Conservation (phyloP, 2,888 invertebrate genomes). For the Sylvicola fuscatus region DNA sequence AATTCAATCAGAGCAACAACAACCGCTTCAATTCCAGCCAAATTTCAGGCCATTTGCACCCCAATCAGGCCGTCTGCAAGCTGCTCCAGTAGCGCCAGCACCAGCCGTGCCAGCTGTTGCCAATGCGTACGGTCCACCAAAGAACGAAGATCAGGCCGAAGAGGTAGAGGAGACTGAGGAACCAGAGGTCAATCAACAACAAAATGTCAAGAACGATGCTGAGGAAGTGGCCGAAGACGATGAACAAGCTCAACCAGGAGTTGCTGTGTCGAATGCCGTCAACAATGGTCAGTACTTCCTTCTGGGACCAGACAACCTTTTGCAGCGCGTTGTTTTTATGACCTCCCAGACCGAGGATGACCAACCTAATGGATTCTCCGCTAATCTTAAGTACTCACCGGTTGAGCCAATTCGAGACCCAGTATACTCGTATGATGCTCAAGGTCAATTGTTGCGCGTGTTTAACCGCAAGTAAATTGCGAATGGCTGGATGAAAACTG, state of each 20-base stretch:
- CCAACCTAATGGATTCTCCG: constrained; percentile 18
- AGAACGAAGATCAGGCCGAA: constrained; percentile 4
- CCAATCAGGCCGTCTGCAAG: background rate
- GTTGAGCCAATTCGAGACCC: constrained; percentile 24
- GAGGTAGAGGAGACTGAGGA: constrained; percentile 8
- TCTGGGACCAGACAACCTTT: constrained; percentile 19
- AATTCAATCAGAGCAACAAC: background rate
- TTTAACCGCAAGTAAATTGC: constrained; percentile 14
- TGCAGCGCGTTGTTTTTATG: constrained; percentile 21
- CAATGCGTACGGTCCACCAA: background rate
- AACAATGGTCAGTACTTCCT: constrained; percentile 23
- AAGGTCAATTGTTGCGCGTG: constrained; percentile 20
- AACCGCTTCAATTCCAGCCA: background rate
- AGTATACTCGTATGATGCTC: constrained; percentile 20
- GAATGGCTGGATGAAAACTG: background rate
- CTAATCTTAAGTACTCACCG: constrained; percentile 20
- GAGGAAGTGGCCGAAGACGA: constrained; percentile 3
- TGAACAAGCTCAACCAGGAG: constrained; percentile 7
- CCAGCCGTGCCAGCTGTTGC: constrained; percentile 7
- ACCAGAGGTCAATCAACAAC: constrained; percentile 1
- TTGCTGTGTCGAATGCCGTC: constrained; percentile 10
- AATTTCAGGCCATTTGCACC: background rate
- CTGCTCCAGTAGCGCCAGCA: constrained; percentile 7
- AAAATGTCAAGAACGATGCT: background rate
- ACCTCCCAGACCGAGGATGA: constrained; percentile 18